Conservation (phyloP, 2,797 vertebrate genomes). For the Botia kubotai region DNA sequence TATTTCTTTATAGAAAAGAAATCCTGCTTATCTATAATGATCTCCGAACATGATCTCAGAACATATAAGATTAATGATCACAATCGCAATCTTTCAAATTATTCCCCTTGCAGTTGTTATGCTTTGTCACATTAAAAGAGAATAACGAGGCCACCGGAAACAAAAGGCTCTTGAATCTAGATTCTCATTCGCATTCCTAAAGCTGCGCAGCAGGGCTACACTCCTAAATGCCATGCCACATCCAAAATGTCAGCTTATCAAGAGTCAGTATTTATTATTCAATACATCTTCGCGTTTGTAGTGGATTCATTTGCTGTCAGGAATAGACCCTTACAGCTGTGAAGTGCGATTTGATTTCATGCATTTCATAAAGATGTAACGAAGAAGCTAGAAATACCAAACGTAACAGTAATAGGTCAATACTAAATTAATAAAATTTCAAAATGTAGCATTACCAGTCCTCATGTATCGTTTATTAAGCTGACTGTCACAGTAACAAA, state of each 20-base stretch:
- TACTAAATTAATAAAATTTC: background rate
- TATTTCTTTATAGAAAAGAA: background rate
- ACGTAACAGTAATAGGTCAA: background rate
- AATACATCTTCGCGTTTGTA: constrained; percentile 49
- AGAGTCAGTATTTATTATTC: constrained; percentile 67
- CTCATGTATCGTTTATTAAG: too few species aligned
- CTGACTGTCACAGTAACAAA: too few species aligned
- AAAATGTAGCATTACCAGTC: background rate
- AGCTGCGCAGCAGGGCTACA: constrained; percentile 60
- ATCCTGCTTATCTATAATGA: background rate
- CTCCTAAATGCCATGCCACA: constrained; percentile 68
- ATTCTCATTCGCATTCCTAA: constrained; percentile 67
- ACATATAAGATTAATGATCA: constrained; percentile 28
- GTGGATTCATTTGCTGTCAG: constrained; percentile 47
- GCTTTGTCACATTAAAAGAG: constrained; percentile 39
- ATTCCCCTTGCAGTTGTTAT: constrained; percentile 32
- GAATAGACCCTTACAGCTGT: background rate
- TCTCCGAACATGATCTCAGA: background rate
- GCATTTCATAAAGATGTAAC: constrained; percentile 60
- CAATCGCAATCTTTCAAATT: constrained; percentile 26
- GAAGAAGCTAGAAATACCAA: constrained; percentile 2
- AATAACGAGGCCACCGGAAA: constrained; percentile 25
- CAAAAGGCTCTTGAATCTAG: constrained; percentile 53
- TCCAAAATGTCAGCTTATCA: constrained; percentile 74
- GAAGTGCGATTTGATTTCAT: constrained; percentile 55